These are phyloP conservation scores for Acipenser ruthenus DNA, from an alignment of 2,797 vertebrate genomes.

Conservation along the genomic window DNA sequence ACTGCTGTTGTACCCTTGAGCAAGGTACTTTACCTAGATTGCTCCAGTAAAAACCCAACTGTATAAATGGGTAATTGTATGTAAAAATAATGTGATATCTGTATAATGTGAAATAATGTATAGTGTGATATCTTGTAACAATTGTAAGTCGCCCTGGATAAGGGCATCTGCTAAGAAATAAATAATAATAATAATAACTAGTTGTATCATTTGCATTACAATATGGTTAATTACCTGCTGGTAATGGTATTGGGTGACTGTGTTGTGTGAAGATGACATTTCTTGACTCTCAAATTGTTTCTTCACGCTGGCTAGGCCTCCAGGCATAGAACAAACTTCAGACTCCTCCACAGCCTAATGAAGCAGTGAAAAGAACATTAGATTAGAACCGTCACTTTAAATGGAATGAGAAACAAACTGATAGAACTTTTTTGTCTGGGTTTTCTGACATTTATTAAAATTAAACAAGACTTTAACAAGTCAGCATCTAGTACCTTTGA, in stretches of 20 bases:
- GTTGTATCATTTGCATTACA: conserved; percentile 5
- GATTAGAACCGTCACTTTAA: conserved; percentile 31
- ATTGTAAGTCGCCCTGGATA: no score
- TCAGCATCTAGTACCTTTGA: not conserved
- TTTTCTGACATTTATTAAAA: not conserved
- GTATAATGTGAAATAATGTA: no score
- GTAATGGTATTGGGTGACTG: conserved; percentile 67
- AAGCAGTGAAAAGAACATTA: conserved; percentile 51
- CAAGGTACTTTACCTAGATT: no score
- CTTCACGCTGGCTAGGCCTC: conserved; percentile 81
- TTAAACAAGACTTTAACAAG: not conserved
- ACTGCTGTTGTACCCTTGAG: no score
- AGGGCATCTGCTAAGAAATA: no score
- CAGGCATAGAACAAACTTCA: conserved; percentile 77
- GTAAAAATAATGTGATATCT: no score
- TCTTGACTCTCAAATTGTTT: conserved; percentile 82
- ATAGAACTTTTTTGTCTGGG: conserved; percentile 18
- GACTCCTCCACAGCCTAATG: conserved; percentile 77
- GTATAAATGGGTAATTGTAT: no score
- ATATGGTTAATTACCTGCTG: conserved; percentile 69
- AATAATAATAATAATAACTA: no score
- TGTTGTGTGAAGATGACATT: conserved; percentile 58
- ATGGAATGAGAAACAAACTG: conserved; percentile 30
- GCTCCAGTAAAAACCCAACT: no score
- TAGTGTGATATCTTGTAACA: no score